phyloP scores from a whole-genome alignment of 2,113 vertebrate species.

The Leptobrachium leishanense region DNA sequence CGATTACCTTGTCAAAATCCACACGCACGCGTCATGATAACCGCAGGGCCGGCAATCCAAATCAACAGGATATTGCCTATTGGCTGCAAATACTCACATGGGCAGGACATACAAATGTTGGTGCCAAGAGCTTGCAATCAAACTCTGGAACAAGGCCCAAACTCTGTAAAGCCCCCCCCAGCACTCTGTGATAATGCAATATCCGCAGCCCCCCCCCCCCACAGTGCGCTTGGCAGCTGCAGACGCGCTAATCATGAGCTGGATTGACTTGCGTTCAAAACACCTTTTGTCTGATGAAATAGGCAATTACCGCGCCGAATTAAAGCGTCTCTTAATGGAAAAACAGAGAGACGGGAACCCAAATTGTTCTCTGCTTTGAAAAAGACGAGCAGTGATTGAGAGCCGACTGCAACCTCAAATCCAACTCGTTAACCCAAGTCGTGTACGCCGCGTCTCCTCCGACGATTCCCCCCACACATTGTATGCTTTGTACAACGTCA shows the following conservation, averaged over 20 bases:
- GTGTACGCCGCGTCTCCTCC: too few relatives aligned
- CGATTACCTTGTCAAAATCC: constrained; percentile 16
- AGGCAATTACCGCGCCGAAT: constrained; percentile 67
- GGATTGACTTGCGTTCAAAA: constrained; percentile 60
- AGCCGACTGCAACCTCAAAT: too few relatives aligned
- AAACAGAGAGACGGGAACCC: constrained; percentile 55
- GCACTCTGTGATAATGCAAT: constrained; percentile 58
- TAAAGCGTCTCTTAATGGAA: constrained; percentile 61
- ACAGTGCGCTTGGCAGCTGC: constrained; percentile 60
- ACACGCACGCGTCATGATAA: neutral
- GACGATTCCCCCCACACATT: too few relatives aligned
- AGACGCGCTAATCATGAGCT: constrained; percentile 62
- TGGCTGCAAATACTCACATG: constrained; percentile 3
- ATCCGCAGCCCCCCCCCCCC: constrained; percentile 49
- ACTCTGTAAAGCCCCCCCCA: neutral
- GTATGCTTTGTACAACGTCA: too few relatives aligned
- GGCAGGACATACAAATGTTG: neutral
- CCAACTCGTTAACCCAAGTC: too few relatives aligned
- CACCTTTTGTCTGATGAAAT: constrained; percentile 70
- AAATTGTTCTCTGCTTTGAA: constrained; percentile 62
- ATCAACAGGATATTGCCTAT: constrained; percentile 10
- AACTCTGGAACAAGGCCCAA: neutral
- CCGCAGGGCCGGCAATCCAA: neutral
- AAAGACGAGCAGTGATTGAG: constrained; percentile 44
- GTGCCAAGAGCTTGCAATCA: neutral